A percentile compares a stretch with the other conserved stretches of the same genome.
These are phyloP conservation scores for Parasteatoda lunata DNA, from an alignment of 2,888 invertebrate genomes.

Conservation along the genomic window DNA sequence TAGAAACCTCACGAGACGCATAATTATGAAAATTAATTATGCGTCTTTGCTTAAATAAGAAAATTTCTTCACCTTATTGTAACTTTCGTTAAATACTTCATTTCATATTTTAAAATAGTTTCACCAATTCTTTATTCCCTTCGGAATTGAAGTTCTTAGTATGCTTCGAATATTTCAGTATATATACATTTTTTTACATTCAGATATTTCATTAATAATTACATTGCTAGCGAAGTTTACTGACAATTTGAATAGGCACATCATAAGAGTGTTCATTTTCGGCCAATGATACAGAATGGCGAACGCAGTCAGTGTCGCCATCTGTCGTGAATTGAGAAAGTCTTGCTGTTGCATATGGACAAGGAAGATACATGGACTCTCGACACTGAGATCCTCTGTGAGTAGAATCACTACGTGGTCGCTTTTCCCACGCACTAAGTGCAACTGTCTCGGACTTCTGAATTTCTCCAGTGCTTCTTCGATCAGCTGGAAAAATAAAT, in stretches of 20 bases:
- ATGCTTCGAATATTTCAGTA: too few relatives aligned
- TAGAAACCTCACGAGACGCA: too few relatives aligned
- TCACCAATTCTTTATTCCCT: too few relatives aligned
- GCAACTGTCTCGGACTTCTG: slow-evolving; percentile 61
- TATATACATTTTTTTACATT: too few relatives aligned
- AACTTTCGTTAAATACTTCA: too few relatives aligned
- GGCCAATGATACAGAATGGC: slow-evolving; percentile 38
- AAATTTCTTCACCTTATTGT: too few relatives aligned
- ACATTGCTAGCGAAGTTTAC: slow-evolving; percentile 56
- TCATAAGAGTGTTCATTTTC: slow-evolving; percentile 65
- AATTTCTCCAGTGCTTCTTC: slow-evolving; percentile 61
- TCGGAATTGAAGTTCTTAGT: too few relatives aligned
- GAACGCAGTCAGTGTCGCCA: slow-evolving; percentile 57
- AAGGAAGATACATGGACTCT: slow-evolving; percentile 65
- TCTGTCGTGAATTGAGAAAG: slow-evolving; percentile 66
- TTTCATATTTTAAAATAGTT: too few relatives aligned
- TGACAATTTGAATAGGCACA: slow-evolving; percentile 67
- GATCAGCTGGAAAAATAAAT: slow-evolving; percentile 29
- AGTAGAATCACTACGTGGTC: slow-evolving; percentile 42
- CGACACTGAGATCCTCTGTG: slow-evolving; percentile 58
- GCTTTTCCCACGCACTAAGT: slow-evolving; percentile 65
- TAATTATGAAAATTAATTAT: too few relatives aligned
- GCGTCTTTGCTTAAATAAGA: too few relatives aligned
- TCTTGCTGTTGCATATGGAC: slow-evolving; percentile 64
- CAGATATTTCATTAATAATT: not conserved